Base-by-base conservation (phyloP, 2,888 invertebrate species). In the Oligia strigilis region DNA sequence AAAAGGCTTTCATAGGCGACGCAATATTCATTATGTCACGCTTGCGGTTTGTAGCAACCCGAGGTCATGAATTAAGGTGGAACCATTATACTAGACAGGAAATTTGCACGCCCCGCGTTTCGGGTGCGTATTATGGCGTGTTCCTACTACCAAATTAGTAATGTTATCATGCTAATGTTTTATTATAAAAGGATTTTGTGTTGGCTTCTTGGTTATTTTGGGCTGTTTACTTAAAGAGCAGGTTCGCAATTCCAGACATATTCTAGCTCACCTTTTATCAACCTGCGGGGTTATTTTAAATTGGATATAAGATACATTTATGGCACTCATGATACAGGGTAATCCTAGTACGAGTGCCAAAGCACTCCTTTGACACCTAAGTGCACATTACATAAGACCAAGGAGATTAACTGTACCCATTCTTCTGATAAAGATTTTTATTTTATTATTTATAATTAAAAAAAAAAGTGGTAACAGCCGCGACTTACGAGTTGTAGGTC, bases 61-160 rank as follows among this genome's bases (percentile, higher is more conserved):
- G 91, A 91, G 94, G 93, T 90, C 93, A 93, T 94, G 94, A 95
- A 95, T 95, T 94, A 94, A 93, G 94, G 92, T 91, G 90, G 90
- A 87, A 87, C 91, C 94, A 94, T 95, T 94, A 95, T 90, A 84
- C 88, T 82, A 93, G 94, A 93, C 95, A 94, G 94, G 94, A 94
- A 94, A 95, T 95, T 95, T 94, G 93, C 94, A 93, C 92, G 90
- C 90, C 88, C 82, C 90, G 90, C 90, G 88, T 92, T 93, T 92
- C 87, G 87, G 90, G 89, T 91, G 92, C 91, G 92, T 92, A 90
- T 91, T 91, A 91, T 86, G 84, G 85, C 75, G 82, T 77, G 81
- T 82, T 88, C 81, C 78, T 84, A 82, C 81, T 75, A 80, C 81
- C 82, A 83, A 88, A 87, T 87, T 87, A 87, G 78, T 87, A 80